A percentile compares a stretch with the other conserved stretches of the same genome.
phyloP scores from a whole-genome alignment of 2,113 vertebrate species.

The Acanthisitta chloris region DNA sequence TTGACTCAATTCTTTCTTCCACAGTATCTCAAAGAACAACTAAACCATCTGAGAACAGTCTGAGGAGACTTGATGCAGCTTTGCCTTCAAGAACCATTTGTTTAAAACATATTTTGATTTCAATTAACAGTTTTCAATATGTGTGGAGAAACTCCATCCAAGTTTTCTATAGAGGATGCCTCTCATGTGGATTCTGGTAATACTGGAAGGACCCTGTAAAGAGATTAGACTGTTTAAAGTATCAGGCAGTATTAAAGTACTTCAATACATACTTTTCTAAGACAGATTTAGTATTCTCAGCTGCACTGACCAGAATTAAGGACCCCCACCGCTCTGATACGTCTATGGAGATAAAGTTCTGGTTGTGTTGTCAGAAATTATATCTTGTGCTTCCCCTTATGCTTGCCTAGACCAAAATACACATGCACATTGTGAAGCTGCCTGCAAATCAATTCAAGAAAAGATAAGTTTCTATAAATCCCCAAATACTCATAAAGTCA shows the following conservation, averaged over 20 bases:
- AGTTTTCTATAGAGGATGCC: background rate
- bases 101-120: background rate
- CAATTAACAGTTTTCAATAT: background rate
- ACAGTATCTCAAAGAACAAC: background rate
- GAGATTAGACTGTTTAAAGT: background rate
- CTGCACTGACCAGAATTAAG: background rate
- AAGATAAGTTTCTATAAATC: background rate
- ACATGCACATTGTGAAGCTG: background rate
- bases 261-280: background rate
- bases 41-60: background rate
- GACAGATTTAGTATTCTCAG: background rate
- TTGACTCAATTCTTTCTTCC: background rate
- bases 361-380: background rate
- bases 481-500: background rate
- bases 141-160: background rate
- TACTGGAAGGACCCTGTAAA: background rate
- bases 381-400: background rate
- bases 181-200: fast-evolving
- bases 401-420: background rate
- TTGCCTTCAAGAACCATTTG: background rate
- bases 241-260: background rate
- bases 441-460: background rate
- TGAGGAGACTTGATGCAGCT: background rate
- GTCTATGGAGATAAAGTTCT: background rate
- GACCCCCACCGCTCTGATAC: background rate